Evolutionary conservation across 2,113 vertebrate species (phyloP), one percentile per base, ranked within the genome.

Genomic region (Neofelis nebulosa): DNA sequence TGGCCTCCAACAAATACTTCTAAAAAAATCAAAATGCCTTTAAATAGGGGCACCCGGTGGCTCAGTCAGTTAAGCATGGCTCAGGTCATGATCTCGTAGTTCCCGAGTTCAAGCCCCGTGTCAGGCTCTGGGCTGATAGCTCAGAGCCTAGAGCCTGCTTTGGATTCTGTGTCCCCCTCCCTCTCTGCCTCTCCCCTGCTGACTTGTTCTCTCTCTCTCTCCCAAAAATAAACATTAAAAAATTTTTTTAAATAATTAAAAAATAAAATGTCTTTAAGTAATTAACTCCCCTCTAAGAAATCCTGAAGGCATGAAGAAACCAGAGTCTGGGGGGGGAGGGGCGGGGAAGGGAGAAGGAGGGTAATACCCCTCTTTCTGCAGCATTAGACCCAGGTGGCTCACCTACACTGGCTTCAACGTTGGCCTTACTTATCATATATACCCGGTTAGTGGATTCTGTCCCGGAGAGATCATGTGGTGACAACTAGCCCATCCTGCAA

Each of bases 321-420:
- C 13, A 19, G 38, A 82, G 12, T 52, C 2, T 4, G 11, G 0
- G 41, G 9, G 29, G 13, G 4, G 50, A 2, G 50, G 50, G 2
- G 13, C 13, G 13, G 50, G 50, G 50, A 14, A 50, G 50, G 50
- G 50, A 50, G 50, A 50, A 50, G 50, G 50, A 50, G 50, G 50
- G 12, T 50, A 50, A 50, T 50, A 50, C 14, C 50, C 50, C 50
- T 50, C 50, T 50, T 50, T 50, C 50, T 50, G 50, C 3, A 50
- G 50, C 55, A 3, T 29, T 48, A 74, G 48, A 55, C 48, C 7
- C 31, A 41, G 80, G 65, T 55, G 2, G 57, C 18, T 57, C 65
- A 1, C 16, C 79, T 68, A 48, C 45, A 29, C 14, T 25, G 74
- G 16, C 57, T 87, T 95, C 61, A 65, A 36, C 15, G n/a, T 7